Evolutionary conservation across 2,888 invertebrate species (phyloP).

Genomic region (Tetranychus truncatus): DNA sequence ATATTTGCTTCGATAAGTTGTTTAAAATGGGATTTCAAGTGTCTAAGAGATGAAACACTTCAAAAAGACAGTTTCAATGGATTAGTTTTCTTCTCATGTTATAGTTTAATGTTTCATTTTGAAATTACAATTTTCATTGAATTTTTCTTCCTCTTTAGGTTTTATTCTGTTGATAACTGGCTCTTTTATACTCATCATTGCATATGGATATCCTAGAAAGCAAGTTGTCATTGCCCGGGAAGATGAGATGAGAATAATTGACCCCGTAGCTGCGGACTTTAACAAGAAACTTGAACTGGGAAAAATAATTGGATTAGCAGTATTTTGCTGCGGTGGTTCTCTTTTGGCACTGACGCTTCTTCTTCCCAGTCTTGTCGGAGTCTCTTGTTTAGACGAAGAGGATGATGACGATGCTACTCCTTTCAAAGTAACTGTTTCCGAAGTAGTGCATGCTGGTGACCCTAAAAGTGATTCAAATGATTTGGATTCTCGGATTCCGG

Average conservation of each 20-base stretch:
- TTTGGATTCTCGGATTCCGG: slow-evolving; percentile 31
- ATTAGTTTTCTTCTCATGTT: no score
- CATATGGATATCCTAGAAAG: slow-evolving; percentile 36
- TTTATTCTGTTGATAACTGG: slow-evolving; percentile 36
- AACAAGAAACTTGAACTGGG: slow-evolving; percentile 37
- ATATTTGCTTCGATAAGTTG: no score
- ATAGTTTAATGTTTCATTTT: not conserved
- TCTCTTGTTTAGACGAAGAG: slow-evolving; percentile 33
- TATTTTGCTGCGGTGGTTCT: slow-evolving; percentile 38
- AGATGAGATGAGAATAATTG: slow-evolving; percentile 33
- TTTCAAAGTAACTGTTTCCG: slow-evolving; percentile 27
- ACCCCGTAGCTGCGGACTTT: slow-evolving; percentile 34
- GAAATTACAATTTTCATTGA: no score
- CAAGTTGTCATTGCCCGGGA: slow-evolving; percentile 32
- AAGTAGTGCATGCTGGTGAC: slow-evolving; percentile 16
- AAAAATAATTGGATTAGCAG: slow-evolving; percentile 36
- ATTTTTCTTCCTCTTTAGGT: slow-evolving; percentile 31
- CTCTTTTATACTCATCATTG: slow-evolving; percentile 36
- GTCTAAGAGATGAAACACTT: no score
- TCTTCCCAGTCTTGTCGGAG: slow-evolving; percentile 36
- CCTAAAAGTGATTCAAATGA: slow-evolving; percentile 27
- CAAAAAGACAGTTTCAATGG: no score
- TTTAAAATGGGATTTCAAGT: no score
- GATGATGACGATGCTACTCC: slow-evolving; percentile 25
- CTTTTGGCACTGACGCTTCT: slow-evolving; percentile 35